phyloP scores from a whole-genome alignment of 2,113 vertebrate genomes.

The Paratilapia polleni region DNA sequence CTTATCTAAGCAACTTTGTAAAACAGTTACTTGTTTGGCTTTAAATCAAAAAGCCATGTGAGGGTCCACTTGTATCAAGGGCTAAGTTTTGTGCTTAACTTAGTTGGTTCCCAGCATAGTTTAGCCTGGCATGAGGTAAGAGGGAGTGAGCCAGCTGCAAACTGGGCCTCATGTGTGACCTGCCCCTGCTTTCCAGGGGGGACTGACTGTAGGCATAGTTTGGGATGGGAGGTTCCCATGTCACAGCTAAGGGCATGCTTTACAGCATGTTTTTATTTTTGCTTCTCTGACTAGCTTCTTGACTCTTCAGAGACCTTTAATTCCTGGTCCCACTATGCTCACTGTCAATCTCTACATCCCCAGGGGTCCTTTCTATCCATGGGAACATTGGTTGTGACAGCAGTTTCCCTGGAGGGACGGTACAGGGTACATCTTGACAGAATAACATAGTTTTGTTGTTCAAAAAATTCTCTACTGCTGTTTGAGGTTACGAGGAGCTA shows the following conservation, averaged over 20 bases:
- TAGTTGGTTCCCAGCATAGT: conserved; percentile 68
- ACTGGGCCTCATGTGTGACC: conserved; percentile 52
- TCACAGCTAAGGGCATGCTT: conserved; percentile 60
- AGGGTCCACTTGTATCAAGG: conserved; percentile 28
- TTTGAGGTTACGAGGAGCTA: background rate
- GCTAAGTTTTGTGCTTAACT: conserved; percentile 47
- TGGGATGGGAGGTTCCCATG: conserved; percentile 63
- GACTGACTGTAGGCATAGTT: conserved; percentile 47
- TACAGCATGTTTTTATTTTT: conserved; percentile 64
- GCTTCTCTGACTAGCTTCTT: conserved; percentile 52
- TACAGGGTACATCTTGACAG: conserved; percentile 39
- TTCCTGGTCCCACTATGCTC: conserved; percentile 60
- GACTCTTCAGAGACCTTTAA: conserved; percentile 68
- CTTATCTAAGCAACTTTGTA: conserved; percentile 72
- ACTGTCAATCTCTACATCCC: conserved; percentile 68
- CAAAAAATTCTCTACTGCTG: background rate
- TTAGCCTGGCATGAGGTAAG: conserved; percentile 58
- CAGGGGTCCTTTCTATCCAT: conserved; percentile 66
- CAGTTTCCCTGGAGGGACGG: conserved; percentile 26
- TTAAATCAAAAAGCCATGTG: conserved; percentile 51
- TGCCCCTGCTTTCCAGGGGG: conserved; percentile 43
- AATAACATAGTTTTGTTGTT: conserved; percentile 40
- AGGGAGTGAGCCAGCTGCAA: conserved; percentile 42
- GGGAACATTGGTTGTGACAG: conserved; percentile 73
- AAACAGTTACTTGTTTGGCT: conserved; percentile 64